Conservation (phyloP, 1,140 invertebrate genomes). For the Palaemon carinicauda region DNA sequence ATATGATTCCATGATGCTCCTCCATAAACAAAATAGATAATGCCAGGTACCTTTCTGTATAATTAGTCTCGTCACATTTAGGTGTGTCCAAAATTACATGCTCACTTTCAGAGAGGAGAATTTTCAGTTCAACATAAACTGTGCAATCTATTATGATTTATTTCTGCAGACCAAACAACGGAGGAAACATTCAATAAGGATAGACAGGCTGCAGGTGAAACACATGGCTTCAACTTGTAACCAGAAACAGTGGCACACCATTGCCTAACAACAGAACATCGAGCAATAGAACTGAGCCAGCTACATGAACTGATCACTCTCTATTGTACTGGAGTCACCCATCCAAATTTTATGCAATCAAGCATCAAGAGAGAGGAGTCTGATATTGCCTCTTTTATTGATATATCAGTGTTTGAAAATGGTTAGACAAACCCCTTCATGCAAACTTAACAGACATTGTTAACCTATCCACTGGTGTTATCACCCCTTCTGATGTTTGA, state of each 20-base stretch:
- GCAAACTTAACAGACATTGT: background rate
- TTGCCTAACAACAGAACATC: no score
- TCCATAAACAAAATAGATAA: constrained; percentile 10
- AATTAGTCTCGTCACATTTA: constrained; percentile 33
- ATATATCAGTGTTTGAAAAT: background rate
- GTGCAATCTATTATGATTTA: constrained; percentile 10
- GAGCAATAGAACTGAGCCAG: no score
- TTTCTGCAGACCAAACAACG: constrained; percentile 43
- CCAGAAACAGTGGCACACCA: background rate
- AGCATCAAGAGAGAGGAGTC: background rate
- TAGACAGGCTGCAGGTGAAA: constrained; percentile 45
- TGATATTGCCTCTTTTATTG: background rate
- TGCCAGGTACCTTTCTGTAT: constrained; percentile 37
- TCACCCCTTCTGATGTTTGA: no score
- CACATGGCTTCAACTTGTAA: constrained; percentile 28
- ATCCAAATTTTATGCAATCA: background rate
- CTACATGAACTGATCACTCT: background rate
- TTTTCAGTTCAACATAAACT: no score
- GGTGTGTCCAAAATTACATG: background rate
- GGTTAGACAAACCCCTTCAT: constrained; percentile 1
- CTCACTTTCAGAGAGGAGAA: background rate
- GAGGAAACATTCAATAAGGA: constrained; percentile 56
- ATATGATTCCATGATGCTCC: constrained; percentile 33
- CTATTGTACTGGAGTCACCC: background rate
- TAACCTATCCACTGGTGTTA: background rate